Base-by-base conservation (phyloP, 2,888 invertebrate genomes). In the Ophion costatus region DNA sequence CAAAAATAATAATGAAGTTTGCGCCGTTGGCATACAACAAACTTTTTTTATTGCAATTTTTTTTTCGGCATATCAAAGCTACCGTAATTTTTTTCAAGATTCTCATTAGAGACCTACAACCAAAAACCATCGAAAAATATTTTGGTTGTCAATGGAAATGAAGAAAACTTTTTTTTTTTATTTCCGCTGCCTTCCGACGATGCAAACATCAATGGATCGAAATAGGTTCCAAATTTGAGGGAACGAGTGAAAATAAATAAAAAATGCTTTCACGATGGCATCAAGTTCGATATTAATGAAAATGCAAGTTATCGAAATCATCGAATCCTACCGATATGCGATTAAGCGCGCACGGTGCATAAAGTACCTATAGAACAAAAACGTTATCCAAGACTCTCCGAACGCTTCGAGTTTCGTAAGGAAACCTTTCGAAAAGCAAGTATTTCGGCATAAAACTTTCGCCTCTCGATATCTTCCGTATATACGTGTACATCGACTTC, bases 371-470 rank as follows among this genome's bases (percentile, higher is more conserved):
- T 75, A 51, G 51, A 51, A 51, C 5, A 79, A 80, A 75, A 79
- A 64, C 78, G 51, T 75, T 71, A 79, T 79, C 64, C 7, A 38
- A 64, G 77, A 59, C 45, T 67, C 51, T 75, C 51, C 80, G 69
- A 57, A 71, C 64, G 79, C 67, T 63, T 63, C 22, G 24, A 56
- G 80, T 85, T 82, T 85, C 85, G 82, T 82, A 85, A 85, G 76
- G 80, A 75, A 85, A 82, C 85, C 80, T 80, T 85, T 77, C 73
- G 77, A 76, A 85, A 82, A 85, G 80, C 85, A 77, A 82, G 85
- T 85, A 82, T 85, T 85, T 85, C 85, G 69, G 85, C 77, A 80
- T 80, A 85, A 85, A 80, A 85, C 85, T 85, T 85, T 85, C 85
- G 82, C 85, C 85, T 85, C 51, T 85, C 85, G 82, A 85, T 85